phyloP scores from a whole-genome alignment of 2,888 invertebrate species.

The Cepaea hortensis region DNA sequence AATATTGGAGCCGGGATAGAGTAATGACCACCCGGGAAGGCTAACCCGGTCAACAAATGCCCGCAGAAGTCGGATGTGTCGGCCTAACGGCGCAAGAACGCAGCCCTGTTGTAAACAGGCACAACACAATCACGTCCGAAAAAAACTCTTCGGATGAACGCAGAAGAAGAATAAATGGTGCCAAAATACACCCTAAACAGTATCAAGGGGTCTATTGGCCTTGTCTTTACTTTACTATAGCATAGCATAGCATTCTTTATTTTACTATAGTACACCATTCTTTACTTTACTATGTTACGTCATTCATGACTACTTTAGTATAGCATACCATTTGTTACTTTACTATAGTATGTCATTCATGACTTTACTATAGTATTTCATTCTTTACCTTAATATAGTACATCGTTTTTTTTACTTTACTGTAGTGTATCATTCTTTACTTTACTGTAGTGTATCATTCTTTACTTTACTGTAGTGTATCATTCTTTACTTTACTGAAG shows the following conservation, averaged over 20 bases:
- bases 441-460: neutral
- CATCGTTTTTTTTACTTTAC: conserved; percentile 21
- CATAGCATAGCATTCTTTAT: conserved; percentile 45
- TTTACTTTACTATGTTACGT: conserved; percentile 39
- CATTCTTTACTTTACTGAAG: too few relatives aligned
- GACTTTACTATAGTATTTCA: conserved; percentile 47
- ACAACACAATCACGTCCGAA: too few relatives aligned
- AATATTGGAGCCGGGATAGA: too few relatives aligned
- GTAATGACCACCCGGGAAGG: too few relatives aligned
- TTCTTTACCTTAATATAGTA: conserved; percentile 49
- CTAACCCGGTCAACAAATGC: too few relatives aligned
- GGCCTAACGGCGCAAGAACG: too few relatives aligned
- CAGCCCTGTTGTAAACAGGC: too few relatives aligned
- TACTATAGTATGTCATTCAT: conserved; percentile 50
- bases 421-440: neutral
- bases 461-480: neutral
- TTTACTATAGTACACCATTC: conserved; percentile 38
- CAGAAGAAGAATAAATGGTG: too few relatives aligned
- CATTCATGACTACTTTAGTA: conserved; percentile 45
- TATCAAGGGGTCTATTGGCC: too few relatives aligned
- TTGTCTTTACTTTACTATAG: conserved; percentile 45
- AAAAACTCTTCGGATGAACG: too few relatives aligned
- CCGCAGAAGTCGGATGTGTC: too few relatives aligned
- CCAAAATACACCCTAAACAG: too few relatives aligned
- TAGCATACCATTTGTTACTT: conserved; percentile 46